phyloP scores from a whole-genome alignment of 2,797 vertebrate genomes.

The Dendrocincla fuliginosa region DNA sequence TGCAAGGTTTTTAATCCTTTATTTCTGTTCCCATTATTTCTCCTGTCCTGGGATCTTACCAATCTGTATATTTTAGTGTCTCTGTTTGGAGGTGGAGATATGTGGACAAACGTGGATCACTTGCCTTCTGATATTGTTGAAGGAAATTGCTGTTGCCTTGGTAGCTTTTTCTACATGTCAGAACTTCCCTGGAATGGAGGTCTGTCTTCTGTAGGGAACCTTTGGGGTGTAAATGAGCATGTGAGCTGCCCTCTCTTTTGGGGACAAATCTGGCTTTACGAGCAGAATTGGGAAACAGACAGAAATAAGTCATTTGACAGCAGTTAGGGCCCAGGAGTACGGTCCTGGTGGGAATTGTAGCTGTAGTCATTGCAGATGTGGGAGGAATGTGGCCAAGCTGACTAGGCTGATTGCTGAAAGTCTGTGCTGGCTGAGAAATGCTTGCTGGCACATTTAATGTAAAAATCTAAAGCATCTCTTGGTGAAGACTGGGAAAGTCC shows the following conservation, averaged over 20 bases:
- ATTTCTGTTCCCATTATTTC: neutral
- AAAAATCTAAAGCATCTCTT: neutral
- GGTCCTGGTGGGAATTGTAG: neutral
- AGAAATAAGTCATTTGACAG: neutral
- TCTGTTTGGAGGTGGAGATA: neutral
- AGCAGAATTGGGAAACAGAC: neutral
- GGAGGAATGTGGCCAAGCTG: neutral
- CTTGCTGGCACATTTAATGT: neutral
- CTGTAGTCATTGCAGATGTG: neutral
- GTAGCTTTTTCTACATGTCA: neutral
- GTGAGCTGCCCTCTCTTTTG: neutral
- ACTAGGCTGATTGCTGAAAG: neutral
- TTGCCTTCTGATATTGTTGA: neutral
- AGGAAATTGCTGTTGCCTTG: neutral
- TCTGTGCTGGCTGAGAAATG: neutral
- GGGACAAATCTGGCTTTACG: neutral
- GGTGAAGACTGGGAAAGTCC: neutral
- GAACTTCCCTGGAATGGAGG: neutral
- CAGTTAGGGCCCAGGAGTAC: neutral
- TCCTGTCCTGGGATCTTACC: neutral
- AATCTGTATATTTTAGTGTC: rapidly evolving
- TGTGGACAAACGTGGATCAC: rapidly evolving
- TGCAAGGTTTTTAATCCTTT: neutral
- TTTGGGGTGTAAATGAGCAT: neutral
- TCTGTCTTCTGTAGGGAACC: neutral